A percentile compares a stretch with the other conserved stretches of the same genome.
Conservation (phyloP, 30 jellyfish, hydroid and myxozoan species). For the Hydractinia echinata region DNA sequence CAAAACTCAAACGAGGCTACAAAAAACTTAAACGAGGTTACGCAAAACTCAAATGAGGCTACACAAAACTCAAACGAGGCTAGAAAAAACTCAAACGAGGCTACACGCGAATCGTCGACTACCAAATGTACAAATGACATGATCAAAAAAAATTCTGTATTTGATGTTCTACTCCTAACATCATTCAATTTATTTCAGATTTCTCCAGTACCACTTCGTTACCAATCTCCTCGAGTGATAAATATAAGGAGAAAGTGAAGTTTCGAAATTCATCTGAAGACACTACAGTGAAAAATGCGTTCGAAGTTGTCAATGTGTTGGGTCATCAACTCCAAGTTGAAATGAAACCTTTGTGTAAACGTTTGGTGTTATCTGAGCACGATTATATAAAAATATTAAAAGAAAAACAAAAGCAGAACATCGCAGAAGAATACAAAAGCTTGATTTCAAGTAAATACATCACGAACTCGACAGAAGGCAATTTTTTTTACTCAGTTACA, state of each 20-base stretch:
- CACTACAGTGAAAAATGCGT: not conserved
- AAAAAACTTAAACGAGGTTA: too few species aligned
- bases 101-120: not conserved
- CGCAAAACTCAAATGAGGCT: too few species aligned
- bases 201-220: too few species aligned
- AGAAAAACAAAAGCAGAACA: not conserved
- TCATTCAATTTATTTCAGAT: too few species aligned
- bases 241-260: too few species aligned
- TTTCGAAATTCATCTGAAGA: too few species aligned
- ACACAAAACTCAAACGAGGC: not conserved
- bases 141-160: too few species aligned
- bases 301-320: not conserved
- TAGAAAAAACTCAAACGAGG: not conserved
- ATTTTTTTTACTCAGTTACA: constrained; percentile 7
- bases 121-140: not conserved
- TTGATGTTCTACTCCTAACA: too few species aligned
- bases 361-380: constrained; percentile 9
- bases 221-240: too few species aligned
- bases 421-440: not conserved
- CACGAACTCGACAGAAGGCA: constrained; percentile 2
- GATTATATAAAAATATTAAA: constrained; percentile 15
- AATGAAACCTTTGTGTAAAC: not conserved
- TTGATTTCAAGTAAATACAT: not conserved
- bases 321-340: not conserved
- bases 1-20: too few species aligned